Base-by-base conservation (phyloP, 1,140 invertebrate species). In the Dendrolimus kikuchii region DNA sequence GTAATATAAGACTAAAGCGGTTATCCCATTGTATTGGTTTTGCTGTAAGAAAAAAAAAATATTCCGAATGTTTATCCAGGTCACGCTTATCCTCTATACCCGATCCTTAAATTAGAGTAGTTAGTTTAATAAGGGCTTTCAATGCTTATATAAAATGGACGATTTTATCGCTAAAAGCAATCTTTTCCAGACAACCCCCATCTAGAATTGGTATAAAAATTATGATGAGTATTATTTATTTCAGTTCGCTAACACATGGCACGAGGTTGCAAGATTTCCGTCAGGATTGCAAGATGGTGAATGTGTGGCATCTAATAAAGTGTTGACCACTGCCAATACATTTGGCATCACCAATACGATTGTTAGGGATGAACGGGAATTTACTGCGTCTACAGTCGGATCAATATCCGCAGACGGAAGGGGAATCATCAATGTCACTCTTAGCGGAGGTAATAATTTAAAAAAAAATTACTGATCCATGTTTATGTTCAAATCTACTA, bases 181-280 rank as follows among this genome's bases (percentile, higher is more conserved):
- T 23, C 23, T 2, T 23, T 23, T 3, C 23, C 23, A 23, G 23
- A 23, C 23, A 23, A 23, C 23, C 23, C 23, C 23, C 23, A 23
- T 23, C 23, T 23, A 23, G 23, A 23, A 23, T 23, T 23, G 23
- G 3, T 23, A 23, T 23, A 3, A 23, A 2, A 23, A 23, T 23
- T 23, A 23, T 23, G 23, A 23, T 23, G 23, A 3, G 23, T 38
- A n/a, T 53, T 40, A 10, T 36, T 46, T 38, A 48, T 55, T 40
- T 43, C 48, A 86, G 80, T 86, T 83, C 50, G 36, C 53, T n/a
- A 80, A 76, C 5, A 53, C 59, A 5, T 86, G 82, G 82, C 65
- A 73, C 43, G 82, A 86, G 62, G 59, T 73, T 9, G 59, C 73
- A 4, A 66, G 80, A 6, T 83, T 69, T 62, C 82, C 82, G 7